Evolutionary conservation across 2,888 invertebrate species (phyloP).

Genomic region (Troglohyphantes excavatus): DNA sequence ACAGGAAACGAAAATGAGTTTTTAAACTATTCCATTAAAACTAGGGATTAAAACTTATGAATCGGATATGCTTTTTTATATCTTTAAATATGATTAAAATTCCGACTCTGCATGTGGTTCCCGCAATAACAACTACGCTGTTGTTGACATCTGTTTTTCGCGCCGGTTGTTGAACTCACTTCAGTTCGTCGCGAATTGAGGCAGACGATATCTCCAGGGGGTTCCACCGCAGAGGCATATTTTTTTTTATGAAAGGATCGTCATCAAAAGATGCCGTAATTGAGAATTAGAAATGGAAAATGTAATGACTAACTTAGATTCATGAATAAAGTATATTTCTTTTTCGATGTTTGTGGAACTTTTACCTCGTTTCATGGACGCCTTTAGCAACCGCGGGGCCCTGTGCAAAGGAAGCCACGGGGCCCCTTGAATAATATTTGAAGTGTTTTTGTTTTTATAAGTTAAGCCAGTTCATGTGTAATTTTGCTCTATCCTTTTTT

Average conservation of each 20-base stretch:
- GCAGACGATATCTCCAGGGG: background rate
- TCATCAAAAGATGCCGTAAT: background rate
- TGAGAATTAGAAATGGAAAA: background rate
- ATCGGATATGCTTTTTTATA: background rate
- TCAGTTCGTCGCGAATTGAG: background rate
- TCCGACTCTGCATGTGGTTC: background rate
- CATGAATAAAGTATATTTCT: background rate
- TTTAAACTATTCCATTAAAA: background rate
- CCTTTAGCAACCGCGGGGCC: too few species aligned
- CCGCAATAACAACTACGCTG: background rate
- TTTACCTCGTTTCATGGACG: too few species aligned
- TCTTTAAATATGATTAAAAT: background rate
- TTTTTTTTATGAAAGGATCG: background rate
- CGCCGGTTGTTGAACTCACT: background rate
- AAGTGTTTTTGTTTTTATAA: too few species aligned
- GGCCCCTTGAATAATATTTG: too few species aligned
- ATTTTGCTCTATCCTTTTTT: too few species aligned
- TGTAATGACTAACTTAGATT: background rate
- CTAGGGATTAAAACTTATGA: background rate
- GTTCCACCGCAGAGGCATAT: background rate
- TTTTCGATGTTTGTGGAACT: background rate
- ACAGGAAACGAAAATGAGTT: background rate
- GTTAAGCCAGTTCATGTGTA: too few species aligned
- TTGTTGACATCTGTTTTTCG: background rate
- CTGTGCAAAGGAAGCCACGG: too few species aligned